Evolutionary conservation across 2,797 vertebrate genomes (phyloP), one percentile per base, ranked within the genome.

Genomic region (Melanotaenia pygmaea): DNA sequence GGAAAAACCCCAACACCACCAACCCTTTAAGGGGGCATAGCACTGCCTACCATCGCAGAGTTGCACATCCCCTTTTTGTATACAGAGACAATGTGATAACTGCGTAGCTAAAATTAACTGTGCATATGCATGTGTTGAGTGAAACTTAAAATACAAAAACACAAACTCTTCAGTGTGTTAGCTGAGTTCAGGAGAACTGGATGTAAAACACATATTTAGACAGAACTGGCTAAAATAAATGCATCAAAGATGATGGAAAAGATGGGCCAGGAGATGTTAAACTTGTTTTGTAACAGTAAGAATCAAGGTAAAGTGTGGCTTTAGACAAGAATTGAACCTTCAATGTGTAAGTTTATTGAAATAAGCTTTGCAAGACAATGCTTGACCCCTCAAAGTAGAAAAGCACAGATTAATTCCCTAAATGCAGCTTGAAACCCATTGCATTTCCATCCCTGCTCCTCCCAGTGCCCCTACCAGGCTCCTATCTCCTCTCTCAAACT

Each of bases 401-500:
- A 47, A 22, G 40, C 8, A 40, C 59, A 56, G 66, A 80, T 83
- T 60, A 64, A 77, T 76, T 82, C 53, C n/a, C 26, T 45, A 47
- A 67, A 68, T 67, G 57, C 35, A 76, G 59, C 67, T 28, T 79
- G 72, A 85, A 82, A 47, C 83, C 81, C 54, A 32, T 45, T 58
- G 35, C 67, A 47, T 77, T 74, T 70, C 63, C 72, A 34, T 73
- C 67, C 60, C 66, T 26, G 61, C 72, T 74, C 77, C 77, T 81
- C 70, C 77, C 69, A 58, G 45, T 74, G 47, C 59, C 62, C 69
- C 70, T 71, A 43, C 69, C 24, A 37, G 35, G 69, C 85, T 70
- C 64, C 78, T 75, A 63, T 82, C 88, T 88, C 79, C 62, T 51
- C 81, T 82, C 84, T 79, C 79, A 79, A 80, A 73, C 82, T 83